These are phyloP conservation scores for Malurus melanocephalus DNA, from an alignment of 2,113 vertebrate genomes.

Conservation along the genomic window DNA sequence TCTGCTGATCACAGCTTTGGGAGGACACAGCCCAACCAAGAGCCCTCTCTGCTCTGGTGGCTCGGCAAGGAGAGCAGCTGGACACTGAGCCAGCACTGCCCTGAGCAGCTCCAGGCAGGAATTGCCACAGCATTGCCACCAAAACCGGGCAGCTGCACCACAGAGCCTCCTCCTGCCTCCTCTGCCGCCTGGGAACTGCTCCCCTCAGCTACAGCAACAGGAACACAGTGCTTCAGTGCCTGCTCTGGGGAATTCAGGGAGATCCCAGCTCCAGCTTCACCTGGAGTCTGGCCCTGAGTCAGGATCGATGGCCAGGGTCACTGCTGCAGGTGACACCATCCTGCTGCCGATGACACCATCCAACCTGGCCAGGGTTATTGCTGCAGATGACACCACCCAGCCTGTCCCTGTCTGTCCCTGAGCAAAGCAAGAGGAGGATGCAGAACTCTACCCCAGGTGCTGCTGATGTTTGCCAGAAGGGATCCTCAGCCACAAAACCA, in stretches of 20 bases:
- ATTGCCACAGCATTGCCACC: fast-evolving
- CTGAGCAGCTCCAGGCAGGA: background rate
- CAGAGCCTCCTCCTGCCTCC: background rate
- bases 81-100: background rate
- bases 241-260: background rate
- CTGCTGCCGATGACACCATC: too few relatives aligned
- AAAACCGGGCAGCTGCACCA: background rate
- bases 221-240: background rate
- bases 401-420: too few relatives aligned
- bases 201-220: background rate
- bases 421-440: background rate
- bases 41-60: background rate
- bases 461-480: background rate
- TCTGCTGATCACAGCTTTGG: too few relatives aligned
- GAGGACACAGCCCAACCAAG: background rate
- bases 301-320: background rate
- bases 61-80: background rate
- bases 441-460: background rate
- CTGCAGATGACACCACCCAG: too few relatives aligned
- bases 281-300: background rate
- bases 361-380: too few relatives aligned
- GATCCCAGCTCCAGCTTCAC: background rate
- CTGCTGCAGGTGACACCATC: background rate
- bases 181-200: fast-evolving
- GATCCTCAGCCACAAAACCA: background rate